Percentiles rank a stretch among this genome's conserved stretches.
Evolutionary conservation across 2,797 vertebrate genomes (phyloP).

Genomic region (Phrynocephalus guinanensis): DNA sequence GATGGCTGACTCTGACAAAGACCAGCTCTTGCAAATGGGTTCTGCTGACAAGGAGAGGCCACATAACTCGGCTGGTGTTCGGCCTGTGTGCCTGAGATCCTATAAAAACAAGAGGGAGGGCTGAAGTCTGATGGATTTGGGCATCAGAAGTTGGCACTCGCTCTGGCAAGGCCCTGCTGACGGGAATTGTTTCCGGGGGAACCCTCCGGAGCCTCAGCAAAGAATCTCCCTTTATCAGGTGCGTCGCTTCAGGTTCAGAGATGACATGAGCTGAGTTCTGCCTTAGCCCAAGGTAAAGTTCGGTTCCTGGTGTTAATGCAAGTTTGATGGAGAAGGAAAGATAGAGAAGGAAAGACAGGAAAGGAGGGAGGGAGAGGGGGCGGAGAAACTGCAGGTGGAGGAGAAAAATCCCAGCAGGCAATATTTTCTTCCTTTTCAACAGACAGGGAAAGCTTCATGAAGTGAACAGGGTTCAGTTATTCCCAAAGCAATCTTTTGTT

Average conservation of each 20-base stretch:
- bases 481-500: constrained; percentile 68
- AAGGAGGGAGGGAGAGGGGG: constrained; percentile 39
- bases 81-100: too few species aligned
- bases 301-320: constrained; percentile 48
- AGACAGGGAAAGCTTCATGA: constrained; percentile 60
- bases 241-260: constrained; percentile 61
- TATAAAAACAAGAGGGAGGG: too few species aligned
- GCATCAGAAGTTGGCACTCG: too few species aligned
- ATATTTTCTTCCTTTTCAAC: constrained; percentile 50
- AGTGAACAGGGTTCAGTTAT: constrained; percentile 64
- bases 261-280: constrained; percentile 53
- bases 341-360: constrained; percentile 14
- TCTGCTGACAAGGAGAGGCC: too few species aligned
- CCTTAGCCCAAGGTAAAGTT: constrained; percentile 53
- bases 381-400: not conserved
- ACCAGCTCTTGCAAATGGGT: too few species aligned
- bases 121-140: too few species aligned
- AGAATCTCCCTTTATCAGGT: constrained; percentile 63
- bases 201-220: too few species aligned
- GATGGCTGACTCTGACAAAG: too few species aligned
- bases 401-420: constrained; percentile 20
- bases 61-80: too few species aligned
- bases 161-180: too few species aligned
- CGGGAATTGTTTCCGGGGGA: too few species aligned
- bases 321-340: constrained; percentile 52